Percentiles rank a stretch among this genome's conserved stretches.
Conservation (phyloP, 2,113 vertebrate species). For the Coryphaenoides rupestris region DNA sequence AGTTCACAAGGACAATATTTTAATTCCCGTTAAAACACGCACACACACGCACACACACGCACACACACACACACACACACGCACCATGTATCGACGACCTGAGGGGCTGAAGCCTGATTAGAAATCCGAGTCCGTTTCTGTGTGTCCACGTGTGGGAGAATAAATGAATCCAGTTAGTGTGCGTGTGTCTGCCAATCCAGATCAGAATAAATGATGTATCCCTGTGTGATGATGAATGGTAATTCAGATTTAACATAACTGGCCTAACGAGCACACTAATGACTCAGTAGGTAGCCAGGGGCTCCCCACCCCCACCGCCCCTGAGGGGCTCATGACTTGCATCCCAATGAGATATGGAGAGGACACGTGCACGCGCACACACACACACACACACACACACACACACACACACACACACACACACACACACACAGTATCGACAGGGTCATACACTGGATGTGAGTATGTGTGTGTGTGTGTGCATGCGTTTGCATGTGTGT, state of each 20-base stretch:
- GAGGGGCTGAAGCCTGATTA: slow-evolving; percentile 54
- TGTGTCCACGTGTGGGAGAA: slow-evolving; percentile 54
- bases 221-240: slow-evolving; percentile 78
- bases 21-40: not conserved
- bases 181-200: slow-evolving; percentile 62
- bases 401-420: slow-evolving; percentile 12
- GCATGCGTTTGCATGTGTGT: not conserved
- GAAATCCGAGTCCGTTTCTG: slow-evolving; percentile 52
- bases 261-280: slow-evolving; percentile 78
- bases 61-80: too few species aligned
- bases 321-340: slow-evolving; percentile 48
- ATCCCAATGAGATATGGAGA: slow-evolving; percentile 72
- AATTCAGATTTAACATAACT: slow-evolving; percentile 81
- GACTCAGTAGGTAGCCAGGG: slow-evolving; percentile 74
- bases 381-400: not conserved
- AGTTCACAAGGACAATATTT: too few species aligned
- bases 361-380: slow-evolving; percentile 49
- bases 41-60: not conserved
- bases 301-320: slow-evolving; percentile 59
- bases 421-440: slow-evolving; percentile 30
- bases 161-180: slow-evolving; percentile 67
- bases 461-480: not conserved
- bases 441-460: too few species aligned
- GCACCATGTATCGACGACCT: not conserved
- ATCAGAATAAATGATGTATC: slow-evolving; percentile 71